Evolutionary conservation across 2,113 vertebrate genomes (phyloP).

Genomic region (Podarcis muralis): DNA sequence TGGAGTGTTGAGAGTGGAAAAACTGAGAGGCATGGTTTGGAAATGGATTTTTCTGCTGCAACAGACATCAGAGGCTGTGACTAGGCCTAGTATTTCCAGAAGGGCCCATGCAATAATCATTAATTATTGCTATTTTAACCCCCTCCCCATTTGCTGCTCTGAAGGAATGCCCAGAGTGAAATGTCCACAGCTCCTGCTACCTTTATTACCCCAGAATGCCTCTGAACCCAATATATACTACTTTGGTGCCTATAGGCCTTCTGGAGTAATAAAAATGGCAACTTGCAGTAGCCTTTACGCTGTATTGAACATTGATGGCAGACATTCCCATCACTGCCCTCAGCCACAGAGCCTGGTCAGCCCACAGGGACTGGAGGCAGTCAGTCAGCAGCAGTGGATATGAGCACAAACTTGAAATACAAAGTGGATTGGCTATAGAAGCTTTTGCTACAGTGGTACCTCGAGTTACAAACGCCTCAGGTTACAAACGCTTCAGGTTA

Average conservation of each 20-base stretch:
- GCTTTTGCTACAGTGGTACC: too few species aligned
- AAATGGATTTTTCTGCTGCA: neutral
- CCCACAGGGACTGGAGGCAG: neutral
- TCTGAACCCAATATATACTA: neutral
- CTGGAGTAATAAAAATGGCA: neutral
- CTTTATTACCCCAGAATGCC: neutral
- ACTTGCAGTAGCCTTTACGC: neutral
- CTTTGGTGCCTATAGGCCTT: neutral
- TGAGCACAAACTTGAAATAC: neutral
- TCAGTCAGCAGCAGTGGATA: neutral
- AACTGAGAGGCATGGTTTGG: accelerated
- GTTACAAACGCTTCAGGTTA: too few species aligned
- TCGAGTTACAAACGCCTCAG: too few species aligned
- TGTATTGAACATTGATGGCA: neutral
- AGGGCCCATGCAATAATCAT: neutral
- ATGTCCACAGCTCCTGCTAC: neutral
- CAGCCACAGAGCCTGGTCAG: neutral
- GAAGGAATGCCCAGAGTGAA: neutral
- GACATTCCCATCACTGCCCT: neutral
- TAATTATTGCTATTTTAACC: too few species aligned
- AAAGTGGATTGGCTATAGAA: too few species aligned
- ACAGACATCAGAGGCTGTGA: neutral
- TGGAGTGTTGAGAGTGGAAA: accelerated
- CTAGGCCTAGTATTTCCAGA: neutral
- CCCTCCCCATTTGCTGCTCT: neutral